phyloP scores from a whole-genome alignment of 2,113 vertebrate species.

The Ceyx melanurus region DNA sequence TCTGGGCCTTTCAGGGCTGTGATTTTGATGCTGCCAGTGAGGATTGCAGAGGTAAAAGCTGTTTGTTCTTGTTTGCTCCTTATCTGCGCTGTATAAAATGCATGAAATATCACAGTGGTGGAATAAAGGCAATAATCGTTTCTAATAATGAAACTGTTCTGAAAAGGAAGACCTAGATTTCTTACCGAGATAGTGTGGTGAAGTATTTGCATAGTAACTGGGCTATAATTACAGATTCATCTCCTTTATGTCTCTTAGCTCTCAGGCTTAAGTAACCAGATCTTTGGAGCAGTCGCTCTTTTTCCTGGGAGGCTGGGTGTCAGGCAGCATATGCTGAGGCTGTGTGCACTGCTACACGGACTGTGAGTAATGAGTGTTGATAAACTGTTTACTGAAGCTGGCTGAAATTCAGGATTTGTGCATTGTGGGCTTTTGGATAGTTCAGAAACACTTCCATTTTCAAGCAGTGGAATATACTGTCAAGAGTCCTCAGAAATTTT shows the following conservation, averaged over 20 bases:
- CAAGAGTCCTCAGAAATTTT: not conserved
- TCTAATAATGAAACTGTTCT: slow-evolving; percentile 60
- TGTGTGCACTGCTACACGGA: slow-evolving; percentile 25
- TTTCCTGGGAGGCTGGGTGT: slow-evolving; percentile 24
- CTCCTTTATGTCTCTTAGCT: slow-evolving; percentile 41
- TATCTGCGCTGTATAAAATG: slow-evolving; percentile 44
- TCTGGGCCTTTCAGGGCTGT: slow-evolving; percentile 2
- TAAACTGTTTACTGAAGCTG: slow-evolving; percentile 50
- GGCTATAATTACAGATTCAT: slow-evolving; percentile 63
- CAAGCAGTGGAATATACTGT: not conserved
- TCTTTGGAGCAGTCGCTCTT: not conserved
- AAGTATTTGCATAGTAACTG: slow-evolving; percentile 51
- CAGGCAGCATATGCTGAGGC: slow-evolving; percentile 42
- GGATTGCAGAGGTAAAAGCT: slow-evolving; percentile 50
- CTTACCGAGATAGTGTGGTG: slow-evolving; percentile 24
- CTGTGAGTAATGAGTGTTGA: slow-evolving; percentile 63
- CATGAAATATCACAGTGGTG: slow-evolving; percentile 40
- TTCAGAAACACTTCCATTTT: not conserved
- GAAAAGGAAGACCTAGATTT: slow-evolving; percentile 59
- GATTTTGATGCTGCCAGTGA: slow-evolving; percentile 37
- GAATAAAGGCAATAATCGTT: slow-evolving; percentile 59
- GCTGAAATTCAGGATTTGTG: slow-evolving; percentile 44
- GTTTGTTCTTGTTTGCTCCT: slow-evolving; percentile 64
- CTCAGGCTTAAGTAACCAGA: slow-evolving; percentile 31
- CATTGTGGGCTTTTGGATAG: not conserved